phyloP scores from a whole-genome alignment of 35 echinoderm and acorn worm species.

The Heliocidaris erythrogramma region DNA sequence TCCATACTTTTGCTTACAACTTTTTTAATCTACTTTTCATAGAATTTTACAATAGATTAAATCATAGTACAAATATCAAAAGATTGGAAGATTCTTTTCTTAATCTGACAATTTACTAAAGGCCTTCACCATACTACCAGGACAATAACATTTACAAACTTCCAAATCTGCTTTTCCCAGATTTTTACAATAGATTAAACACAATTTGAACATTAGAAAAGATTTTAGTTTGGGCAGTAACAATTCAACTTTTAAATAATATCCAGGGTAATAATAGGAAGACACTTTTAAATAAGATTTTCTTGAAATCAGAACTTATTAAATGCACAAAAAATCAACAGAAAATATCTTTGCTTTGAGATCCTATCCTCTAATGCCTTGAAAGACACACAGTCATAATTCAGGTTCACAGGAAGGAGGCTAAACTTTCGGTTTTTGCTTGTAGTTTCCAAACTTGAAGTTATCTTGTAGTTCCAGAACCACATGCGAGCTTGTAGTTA shows the following conservation, averaged over 20 bases:
- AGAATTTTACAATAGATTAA: not conserved
- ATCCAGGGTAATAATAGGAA: not conserved
- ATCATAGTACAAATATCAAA: not conserved
- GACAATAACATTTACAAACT: not conserved
- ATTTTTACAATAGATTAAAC: not conserved
- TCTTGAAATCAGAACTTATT: not conserved
- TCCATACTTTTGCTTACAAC: not conserved
- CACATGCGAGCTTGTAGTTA: too few species aligned
- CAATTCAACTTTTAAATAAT: not conserved
- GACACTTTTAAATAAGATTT: not conserved
- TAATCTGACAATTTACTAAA: not conserved
- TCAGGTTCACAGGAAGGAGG: too few species aligned
- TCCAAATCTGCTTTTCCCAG: not conserved
- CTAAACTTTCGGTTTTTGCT: too few species aligned
- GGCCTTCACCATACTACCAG: not conserved
- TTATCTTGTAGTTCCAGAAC: too few species aligned
- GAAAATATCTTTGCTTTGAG: not conserved
- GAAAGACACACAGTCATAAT: not conserved
- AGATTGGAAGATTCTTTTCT: not conserved
- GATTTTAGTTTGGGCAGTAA: not conserved
- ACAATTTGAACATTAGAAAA: not conserved
- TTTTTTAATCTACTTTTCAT: not conserved
- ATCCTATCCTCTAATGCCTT: not conserved
- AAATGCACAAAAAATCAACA: not conserved
- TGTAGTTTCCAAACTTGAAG: too few species aligned